These are phyloP conservation scores for Coecobrya sp. DNA, from an alignment of 2,888 invertebrate species.

Conservation along the genomic window DNA sequence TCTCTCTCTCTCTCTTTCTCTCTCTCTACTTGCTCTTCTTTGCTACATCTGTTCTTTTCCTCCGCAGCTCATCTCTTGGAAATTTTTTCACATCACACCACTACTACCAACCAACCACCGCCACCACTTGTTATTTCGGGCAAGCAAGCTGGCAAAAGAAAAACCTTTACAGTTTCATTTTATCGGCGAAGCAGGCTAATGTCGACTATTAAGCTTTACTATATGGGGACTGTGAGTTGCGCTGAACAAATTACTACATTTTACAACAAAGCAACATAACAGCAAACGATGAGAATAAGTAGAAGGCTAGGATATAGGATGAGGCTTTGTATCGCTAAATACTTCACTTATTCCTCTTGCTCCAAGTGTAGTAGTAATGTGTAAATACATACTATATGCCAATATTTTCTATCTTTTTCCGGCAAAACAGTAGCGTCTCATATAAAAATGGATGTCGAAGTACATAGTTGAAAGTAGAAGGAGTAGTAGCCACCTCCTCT, in stretches of 20 bases:
- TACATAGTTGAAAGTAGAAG: neutral
- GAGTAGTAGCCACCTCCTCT: slow-evolving; percentile 13
- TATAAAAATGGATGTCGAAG: neutral
- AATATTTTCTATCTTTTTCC: neutral
- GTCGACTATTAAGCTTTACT: slow-evolving; percentile 71
- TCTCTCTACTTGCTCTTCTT: neutral
- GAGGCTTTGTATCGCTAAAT: slow-evolving; percentile 42
- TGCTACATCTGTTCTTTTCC: slow-evolving; percentile 36
- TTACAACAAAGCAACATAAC: slow-evolving; percentile 42
- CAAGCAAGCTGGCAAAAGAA: neutral
- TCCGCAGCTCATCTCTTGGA: neutral
- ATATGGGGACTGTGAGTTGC: slow-evolving; percentile 6
- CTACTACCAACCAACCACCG: neutral
- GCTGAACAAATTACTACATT: slow-evolving; percentile 40
- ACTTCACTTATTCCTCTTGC: neutral
- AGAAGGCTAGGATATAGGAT: slow-evolving; percentile 3
- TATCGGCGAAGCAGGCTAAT: slow-evolving; percentile 71
- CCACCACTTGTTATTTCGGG: slow-evolving; percentile 55
- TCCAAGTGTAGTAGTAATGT: neutral
- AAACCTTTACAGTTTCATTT: slow-evolving; percentile 43
- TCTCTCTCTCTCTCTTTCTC: neutral
- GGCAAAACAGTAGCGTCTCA: neutral
- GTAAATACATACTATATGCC: slow-evolving; percentile 22
- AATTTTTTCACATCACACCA: slow-evolving; percentile 28
- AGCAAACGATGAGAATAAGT: slow-evolving; percentile 29